A percentile compares a stretch with the other conserved stretches of the same genome.
These are phyloP conservation scores for Eolophus roseicapilla DNA, from an alignment of 2,113 vertebrate species.

Conservation along the genomic window DNA sequence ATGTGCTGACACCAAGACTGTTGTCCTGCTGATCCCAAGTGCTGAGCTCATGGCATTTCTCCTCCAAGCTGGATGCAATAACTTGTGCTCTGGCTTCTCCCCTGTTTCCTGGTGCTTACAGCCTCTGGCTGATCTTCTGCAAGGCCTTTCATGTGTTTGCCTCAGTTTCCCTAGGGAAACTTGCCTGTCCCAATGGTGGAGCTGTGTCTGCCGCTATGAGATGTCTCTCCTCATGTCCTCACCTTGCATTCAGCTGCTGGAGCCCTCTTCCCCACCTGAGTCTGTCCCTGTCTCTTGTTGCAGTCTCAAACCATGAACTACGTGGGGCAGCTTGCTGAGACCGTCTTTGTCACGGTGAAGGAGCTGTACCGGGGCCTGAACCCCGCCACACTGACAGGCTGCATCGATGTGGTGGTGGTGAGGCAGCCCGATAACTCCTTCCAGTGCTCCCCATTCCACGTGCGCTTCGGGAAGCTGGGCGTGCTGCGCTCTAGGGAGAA, in stretches of 20 bases:
- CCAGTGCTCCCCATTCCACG: constrained; percentile 92
- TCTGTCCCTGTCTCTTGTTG: background rate
- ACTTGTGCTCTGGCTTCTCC: background rate
- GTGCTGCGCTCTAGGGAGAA: constrained; percentile 92
- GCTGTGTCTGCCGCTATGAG: background rate
- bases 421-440: constrained; percentile 87
- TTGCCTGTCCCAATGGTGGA: fast-evolving
- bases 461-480: constrained; percentile 93
- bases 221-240: background rate
- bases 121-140: background rate
- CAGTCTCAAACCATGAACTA: constrained; percentile 91
- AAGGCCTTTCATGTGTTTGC: background rate
- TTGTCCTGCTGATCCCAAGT: background rate
- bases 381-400: constrained; percentile 87
- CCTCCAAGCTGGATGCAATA: background rate
- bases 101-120: background rate
- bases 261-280: background rate
- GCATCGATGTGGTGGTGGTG: constrained; percentile 92
- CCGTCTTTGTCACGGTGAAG: constrained; percentile 86
- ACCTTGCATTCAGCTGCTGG: background rate
- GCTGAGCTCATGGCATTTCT: background rate
- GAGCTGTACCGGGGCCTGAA: constrained; percentile 91
- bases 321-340: constrained; percentile 90
- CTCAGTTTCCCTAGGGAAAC: background rate
- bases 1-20: background rate